phyloP scores from a whole-genome alignment of 2,113 vertebrate genomes.

The Coryphaenoides rupestris region DNA sequence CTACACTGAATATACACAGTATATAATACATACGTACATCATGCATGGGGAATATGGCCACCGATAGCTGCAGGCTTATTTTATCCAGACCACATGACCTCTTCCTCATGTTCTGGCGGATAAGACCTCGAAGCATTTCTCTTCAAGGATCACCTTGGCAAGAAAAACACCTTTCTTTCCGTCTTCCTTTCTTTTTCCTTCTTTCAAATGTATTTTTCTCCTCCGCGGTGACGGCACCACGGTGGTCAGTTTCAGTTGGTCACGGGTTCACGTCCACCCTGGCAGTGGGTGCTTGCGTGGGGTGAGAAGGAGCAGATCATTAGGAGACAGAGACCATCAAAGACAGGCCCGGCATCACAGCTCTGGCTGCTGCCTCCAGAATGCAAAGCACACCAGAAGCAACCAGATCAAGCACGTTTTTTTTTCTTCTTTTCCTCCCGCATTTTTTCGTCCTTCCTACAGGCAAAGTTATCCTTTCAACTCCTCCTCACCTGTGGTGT shows the following conservation, averaged over 20 bases:
- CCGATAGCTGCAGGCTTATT: no score
- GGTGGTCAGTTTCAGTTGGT: conserved; percentile 11
- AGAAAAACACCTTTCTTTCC: no score
- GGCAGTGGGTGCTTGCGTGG: conserved; percentile 10
- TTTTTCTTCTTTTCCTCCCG: conserved; percentile 18
- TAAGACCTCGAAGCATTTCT: no score
- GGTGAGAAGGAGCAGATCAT: conserved; percentile 30
- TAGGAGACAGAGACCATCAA: conserved; percentile 60
- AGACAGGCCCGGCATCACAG: conserved; percentile 52
- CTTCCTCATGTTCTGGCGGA: no score
- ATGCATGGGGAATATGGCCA: no score
- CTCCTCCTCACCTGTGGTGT: conserved; percentile 34
- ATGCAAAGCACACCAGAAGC: no score
- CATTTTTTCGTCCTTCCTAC: conserved; percentile 68
- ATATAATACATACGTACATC: no score
- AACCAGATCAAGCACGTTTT: no score
- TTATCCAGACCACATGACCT: no score
- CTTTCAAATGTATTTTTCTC: no score
- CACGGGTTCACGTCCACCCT: conserved; percentile 39
- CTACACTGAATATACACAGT: no score
- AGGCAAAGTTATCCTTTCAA: conserved; percentile 74
- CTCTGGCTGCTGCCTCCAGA: conserved; percentile 54
- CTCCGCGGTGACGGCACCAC: not conserved
- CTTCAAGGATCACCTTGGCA: no score
- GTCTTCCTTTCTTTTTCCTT: not conserved